Percentiles rank a stretch among this genome's conserved stretches.
phyloP scores from a whole-genome alignment of 2,797 vertebrate genomes.

The Molossus molossus region DNA sequence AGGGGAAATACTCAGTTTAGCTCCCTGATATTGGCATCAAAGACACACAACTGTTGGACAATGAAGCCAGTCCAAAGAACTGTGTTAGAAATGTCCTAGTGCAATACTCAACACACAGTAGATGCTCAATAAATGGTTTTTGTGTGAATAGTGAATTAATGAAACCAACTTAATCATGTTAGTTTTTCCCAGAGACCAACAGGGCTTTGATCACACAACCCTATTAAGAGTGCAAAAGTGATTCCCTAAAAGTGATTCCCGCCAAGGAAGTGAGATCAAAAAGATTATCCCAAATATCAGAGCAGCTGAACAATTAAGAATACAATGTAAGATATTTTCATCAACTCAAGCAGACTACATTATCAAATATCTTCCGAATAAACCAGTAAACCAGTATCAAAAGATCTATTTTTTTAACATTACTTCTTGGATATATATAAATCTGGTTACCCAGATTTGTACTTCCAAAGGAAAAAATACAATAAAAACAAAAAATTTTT shows the following conservation, averaged over 20 bases:
- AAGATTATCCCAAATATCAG: constrained; percentile 54
- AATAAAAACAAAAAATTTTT: constrained; percentile 60
- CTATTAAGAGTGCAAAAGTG: not conserved
- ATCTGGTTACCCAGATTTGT: constrained; percentile 55
- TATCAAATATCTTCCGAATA: constrained; percentile 67
- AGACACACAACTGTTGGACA: not conserved
- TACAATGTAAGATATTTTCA: constrained; percentile 35
- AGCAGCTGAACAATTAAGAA: constrained; percentile 59
- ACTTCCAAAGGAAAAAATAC: constrained; percentile 54
- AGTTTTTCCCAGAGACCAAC: constrained; percentile 39
- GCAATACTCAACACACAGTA: constrained; percentile 45
- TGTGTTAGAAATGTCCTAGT: not conserved
- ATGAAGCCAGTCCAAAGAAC: not conserved
- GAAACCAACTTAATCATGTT: constrained; percentile 54
- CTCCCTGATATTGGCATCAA: not conserved
- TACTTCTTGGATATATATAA: constrained; percentile 57
- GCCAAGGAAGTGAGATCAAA: constrained; percentile 65
- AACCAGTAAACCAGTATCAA: constrained; percentile 20
- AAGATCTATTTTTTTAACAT: constrained; percentile 54
- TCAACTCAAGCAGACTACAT: not conserved
- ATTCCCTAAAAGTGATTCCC: constrained; percentile 58
- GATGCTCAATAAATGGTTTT: constrained; percentile 65
- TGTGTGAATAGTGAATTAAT: constrained; percentile 40
- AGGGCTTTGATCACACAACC: constrained; percentile 62
- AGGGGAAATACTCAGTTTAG: constrained; percentile 2